Conservation (phyloP, 1,140 invertebrate genomes). For the Drosophila dunni region DNA sequence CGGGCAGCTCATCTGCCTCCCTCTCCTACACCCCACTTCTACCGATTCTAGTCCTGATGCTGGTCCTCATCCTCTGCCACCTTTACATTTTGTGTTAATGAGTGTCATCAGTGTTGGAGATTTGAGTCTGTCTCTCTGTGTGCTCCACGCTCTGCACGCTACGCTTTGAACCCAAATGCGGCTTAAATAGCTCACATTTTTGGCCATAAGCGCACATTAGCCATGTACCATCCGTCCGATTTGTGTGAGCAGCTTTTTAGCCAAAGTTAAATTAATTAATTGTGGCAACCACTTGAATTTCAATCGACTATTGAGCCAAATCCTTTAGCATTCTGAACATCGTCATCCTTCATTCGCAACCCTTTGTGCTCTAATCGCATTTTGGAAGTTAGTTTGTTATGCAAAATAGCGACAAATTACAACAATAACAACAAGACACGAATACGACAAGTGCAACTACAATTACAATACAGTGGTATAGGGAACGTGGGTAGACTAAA, state of each 20-base stretch:
- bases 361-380: conserved; percentile 66
- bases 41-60: background rate
- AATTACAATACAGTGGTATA: conserved; percentile 29
- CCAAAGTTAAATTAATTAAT: conserved; percentile 69
- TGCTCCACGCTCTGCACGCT: background rate
- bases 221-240: conserved; percentile 44
- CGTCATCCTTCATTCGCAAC: background rate
- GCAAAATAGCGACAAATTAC: conserved; percentile 68
- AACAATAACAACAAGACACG: conserved; percentile 30
- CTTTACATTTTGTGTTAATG: conserved; percentile 78
- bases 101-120: conserved; percentile 71
- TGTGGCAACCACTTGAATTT: conserved; percentile 76
- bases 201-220: conserved; percentile 38
- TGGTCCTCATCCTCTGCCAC: conserved; percentile 46
- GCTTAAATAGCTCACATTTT: conserved; percentile 46
- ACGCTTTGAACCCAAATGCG: conserved; percentile 55
- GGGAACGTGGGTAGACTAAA: background rate
- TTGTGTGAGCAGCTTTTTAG: conserved; percentile 2
- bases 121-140: conserved; percentile 46
- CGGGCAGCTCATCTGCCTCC: conserved; percentile 5
- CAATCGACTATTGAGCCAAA: conserved; percentile 56
- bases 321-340: conserved; percentile 19
- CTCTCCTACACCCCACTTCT: background rate
- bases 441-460: conserved; percentile 5
- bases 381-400: conserved; percentile 61